Evolutionary conservation across 2,113 vertebrate genomes (phyloP), one percentile per base, ranked within the genome.

Genomic region (Mustela lutreola): DNA sequence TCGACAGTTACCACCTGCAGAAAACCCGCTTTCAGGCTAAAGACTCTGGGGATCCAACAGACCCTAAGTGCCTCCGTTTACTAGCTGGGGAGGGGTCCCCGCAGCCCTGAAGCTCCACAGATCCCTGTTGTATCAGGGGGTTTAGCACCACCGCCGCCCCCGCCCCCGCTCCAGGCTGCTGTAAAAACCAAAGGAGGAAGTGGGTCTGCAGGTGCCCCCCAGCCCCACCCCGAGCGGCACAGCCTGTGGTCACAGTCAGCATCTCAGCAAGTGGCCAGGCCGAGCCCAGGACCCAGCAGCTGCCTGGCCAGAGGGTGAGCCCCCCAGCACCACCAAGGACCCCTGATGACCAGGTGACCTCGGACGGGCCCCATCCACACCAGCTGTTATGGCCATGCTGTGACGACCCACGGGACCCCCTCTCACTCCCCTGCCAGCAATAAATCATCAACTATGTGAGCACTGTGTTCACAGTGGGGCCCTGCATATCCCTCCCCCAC

Each of bases 391-490:
- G 28, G 19, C 19, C 39, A n/a, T 31, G 24, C 26, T 9, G 56
- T 7, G 22, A n/a, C 1, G 2, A 16, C 24, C 31, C 67, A 7
- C 45, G 4, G 18, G 3, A 6, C 24, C 58, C 31, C 19, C 58
- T 22, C 10, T 8, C 36, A 36, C 56, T 1, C 39, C 14, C 76
- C 10, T 4, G 4, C n/a, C 15, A 39, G 18, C 39, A 0, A 10
- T 3, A 11, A 7, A 1, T 5, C 22, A 21, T 1, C 26, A 15
- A 4, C 2, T 14, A 7, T 0, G 31, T 33, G n/a, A 4, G 9
- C 11, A 1, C 75, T 14, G 9, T 0, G 0, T n/a, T 19, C 73
- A 42, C 89, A 36, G 62, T 53, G 22, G 45, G 45, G 16, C 9
- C 24, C 9, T 7, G 21, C 26, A 3, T 10, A n/a, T 2, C 48